Percentiles rank a stretch among this genome's conserved stretches.
phyloP scores from a whole-genome alignment of 2,113 vertebrate genomes.

The Salminus brasiliensis region DNA sequence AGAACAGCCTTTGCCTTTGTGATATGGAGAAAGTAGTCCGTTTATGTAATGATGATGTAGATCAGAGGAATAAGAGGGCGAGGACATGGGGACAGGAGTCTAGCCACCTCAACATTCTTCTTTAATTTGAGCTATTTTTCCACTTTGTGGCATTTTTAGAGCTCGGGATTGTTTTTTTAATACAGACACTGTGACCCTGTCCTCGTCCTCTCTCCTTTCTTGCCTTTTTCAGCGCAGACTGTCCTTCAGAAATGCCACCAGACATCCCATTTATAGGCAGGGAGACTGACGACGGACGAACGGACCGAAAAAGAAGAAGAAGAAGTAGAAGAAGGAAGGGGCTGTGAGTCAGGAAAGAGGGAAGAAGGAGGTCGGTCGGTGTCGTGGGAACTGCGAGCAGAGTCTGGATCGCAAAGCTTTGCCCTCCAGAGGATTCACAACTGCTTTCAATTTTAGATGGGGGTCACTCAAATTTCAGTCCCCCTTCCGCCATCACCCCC shows the following conservation, averaged over 20 bases:
- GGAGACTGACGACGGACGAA: slow-evolving; percentile 33
- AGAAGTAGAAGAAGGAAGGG: too few species aligned
- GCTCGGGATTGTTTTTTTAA: slow-evolving; percentile 54
- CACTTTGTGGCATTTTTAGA: slow-evolving; percentile 52
- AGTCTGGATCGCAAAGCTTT: slow-evolving; percentile 57
- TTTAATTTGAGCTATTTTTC: slow-evolving; percentile 57
- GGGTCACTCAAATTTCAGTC: slow-evolving; percentile 67
- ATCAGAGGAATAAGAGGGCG: neutral
- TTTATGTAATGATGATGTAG: neutral
- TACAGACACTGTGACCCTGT: slow-evolving; percentile 14
- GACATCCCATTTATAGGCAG: slow-evolving; percentile 67
- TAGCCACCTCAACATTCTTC: slow-evolving; percentile 20
- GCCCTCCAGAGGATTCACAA: slow-evolving; percentile 61
- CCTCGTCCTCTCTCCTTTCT: slow-evolving; percentile 17
- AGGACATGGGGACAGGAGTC: neutral
- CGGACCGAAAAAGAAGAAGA: slow-evolving; percentile 45
- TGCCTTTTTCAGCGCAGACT: slow-evolving; percentile 54
- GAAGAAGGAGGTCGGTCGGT: slow-evolving; percentile 59
- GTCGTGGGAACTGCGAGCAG: slow-evolving; percentile 63
- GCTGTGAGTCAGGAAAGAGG: slow-evolving; percentile 24
- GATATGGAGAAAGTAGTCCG: neutral
- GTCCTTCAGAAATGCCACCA: slow-evolving; percentile 46
- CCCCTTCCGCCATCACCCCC: slow-evolving; percentile 45
- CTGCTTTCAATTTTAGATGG: slow-evolving; percentile 66
- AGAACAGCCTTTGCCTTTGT: neutral